These are phyloP conservation scores for Margarornis squamiger DNA, from an alignment of 2,797 vertebrate species.

Conservation along the genomic window DNA sequence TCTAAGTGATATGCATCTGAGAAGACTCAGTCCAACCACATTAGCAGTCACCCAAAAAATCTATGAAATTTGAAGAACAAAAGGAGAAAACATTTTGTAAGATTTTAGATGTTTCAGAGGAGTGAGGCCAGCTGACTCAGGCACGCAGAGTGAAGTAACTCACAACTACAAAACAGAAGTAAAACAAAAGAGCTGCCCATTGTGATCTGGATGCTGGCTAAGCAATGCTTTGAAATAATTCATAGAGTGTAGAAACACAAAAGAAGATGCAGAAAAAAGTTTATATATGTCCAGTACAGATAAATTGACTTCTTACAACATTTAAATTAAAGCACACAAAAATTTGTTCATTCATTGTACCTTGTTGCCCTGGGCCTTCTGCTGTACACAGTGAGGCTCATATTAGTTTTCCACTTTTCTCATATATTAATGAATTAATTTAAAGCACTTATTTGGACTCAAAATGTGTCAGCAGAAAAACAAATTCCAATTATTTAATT, in stretches of 20 bases:
- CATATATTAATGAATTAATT: neutral
- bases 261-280: neutral
- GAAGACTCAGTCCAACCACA: neutral
- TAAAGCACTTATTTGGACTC: neutral
- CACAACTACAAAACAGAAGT: neutral
- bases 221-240: neutral
- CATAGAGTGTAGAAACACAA: neutral
- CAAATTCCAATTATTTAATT: neutral
- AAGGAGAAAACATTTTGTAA: neutral
- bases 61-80: neutral
- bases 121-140: neutral
- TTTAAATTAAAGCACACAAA: neutral
- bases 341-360: neutral
- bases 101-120: neutral
- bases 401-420: neutral
- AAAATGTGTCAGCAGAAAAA: neutral
- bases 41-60: neutral
- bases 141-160: neutral
- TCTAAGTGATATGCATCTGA: neutral
- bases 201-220: neutral
- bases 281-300: neutral
- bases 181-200: neutral
- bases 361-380: neutral
- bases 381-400: neutral
- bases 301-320: neutral